Conservation (phyloP, 2,113 vertebrate genomes). For the Lamprotornis superbus region DNA sequence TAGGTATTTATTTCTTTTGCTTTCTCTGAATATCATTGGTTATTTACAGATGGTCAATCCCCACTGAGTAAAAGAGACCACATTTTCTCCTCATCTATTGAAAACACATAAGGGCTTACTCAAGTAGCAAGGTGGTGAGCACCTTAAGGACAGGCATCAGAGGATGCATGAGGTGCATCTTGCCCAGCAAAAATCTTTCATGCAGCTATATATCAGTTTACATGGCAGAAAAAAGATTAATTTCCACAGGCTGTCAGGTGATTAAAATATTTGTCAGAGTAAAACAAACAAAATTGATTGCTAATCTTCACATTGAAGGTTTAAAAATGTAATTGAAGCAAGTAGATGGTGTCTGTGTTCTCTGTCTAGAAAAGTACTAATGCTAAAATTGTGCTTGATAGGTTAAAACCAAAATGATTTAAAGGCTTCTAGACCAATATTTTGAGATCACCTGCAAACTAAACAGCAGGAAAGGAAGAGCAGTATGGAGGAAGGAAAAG, state of each 20-base stretch:
- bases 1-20: background rate
- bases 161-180: background rate
- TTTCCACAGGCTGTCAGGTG: background rate
- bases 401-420: background rate
- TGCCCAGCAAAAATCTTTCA: background rate
- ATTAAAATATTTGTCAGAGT: background rate
- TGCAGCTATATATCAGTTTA: background rate
- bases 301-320: background rate
- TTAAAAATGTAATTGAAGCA: background rate
- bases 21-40: background rate
- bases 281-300: background rate
- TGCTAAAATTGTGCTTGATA: background rate
- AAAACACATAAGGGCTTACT: background rate
- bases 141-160: background rate
- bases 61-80: background rate
- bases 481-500: background rate
- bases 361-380: background rate
- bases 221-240: background rate
- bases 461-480: background rate
- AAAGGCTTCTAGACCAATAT: background rate
- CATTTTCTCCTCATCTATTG: background rate
- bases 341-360: background rate
- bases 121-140: background rate
- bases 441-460: background rate
- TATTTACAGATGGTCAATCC: background rate